Evolutionary conservation across 2,888 invertebrate genomes (phyloP).

Genomic region (Sphaerophoria rueppellii): DNA sequence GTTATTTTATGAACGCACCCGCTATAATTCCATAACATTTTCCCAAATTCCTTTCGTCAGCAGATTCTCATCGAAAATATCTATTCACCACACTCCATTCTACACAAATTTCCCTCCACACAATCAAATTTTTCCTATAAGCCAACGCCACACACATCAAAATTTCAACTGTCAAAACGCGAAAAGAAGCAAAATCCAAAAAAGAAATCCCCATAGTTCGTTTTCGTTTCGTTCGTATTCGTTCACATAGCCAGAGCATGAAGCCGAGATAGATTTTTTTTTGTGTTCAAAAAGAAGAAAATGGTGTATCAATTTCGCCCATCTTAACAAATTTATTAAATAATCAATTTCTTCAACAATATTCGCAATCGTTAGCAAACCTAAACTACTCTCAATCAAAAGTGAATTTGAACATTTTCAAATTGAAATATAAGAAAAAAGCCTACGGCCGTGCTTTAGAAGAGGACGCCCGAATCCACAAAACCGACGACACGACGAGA

Average conservation of each 20-base stretch:
- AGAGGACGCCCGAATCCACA: conserved; percentile 48
- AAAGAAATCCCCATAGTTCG: conserved; percentile 35
- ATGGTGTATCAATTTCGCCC: conserved; percentile 65
- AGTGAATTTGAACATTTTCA: neutral
- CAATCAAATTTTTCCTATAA: conserved; percentile 51
- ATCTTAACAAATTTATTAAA: conserved; percentile 46
- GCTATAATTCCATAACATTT: conserved; percentile 69
- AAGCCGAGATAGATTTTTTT: conserved; percentile 61
- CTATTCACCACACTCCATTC: conserved; percentile 67
- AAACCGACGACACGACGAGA: too few species aligned
- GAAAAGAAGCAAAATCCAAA: conserved; percentile 32
- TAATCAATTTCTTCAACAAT: conserved; percentile 30
- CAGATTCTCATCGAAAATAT: conserved; percentile 9
- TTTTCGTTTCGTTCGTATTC: neutral
- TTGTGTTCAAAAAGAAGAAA: conserved; percentile 53
- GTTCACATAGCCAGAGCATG: conserved; percentile 48
- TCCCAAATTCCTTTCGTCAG: conserved; percentile 21
- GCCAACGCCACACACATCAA: conserved; percentile 47
- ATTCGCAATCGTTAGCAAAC: conserved; percentile 2
- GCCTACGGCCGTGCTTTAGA: conserved; percentile 42
- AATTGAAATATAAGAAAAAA: conserved; percentile 13
- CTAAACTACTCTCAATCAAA: neutral
- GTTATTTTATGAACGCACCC: conserved; percentile 15
- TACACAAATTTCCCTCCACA: conserved; percentile 38
- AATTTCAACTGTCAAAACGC: conserved; percentile 67